Evolutionary conservation across 2,113 vertebrate species (phyloP), one percentile per base, ranked within the genome.

Genomic region (Pachypanchax playfairii): DNA sequence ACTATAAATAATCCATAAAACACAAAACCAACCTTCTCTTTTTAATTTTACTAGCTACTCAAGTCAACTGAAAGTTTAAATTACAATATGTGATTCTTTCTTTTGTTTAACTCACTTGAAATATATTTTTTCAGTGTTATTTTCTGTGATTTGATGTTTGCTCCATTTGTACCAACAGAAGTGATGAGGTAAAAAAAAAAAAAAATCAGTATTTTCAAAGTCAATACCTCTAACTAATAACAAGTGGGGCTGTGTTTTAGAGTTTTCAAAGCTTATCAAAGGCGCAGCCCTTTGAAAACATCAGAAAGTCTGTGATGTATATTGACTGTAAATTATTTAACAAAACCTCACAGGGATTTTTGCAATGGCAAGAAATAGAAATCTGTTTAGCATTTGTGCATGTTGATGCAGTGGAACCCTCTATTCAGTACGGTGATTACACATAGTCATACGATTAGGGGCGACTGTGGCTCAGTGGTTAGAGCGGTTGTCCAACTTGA

Each of bases 1-100:
- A 36, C 22, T n/a, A 59, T 25, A 48, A 52, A 43, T 50, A 70
- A 70, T 79, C 60, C 8, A 71, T 74, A 70, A 70, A 70, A 59
- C 43, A 56, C 28, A 64, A 36, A 68, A 66, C 7, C n/a, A n/a
- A n/a, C n/a, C n/a, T n/a, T n/a, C 17, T 1, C 31, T 5, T 26
- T 24, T 33, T 25, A 41, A 15, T 42, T 59, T 51, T 36, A 67
- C 46, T 52, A 25, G 41, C 13, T n/a, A 65, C 33, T 48, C 54
- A 29, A 17, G 28, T 71, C 31, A 6, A 17, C 58, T n/a, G 6
- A 31, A 50, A 33, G 36, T 66, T 44, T 65, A 78, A 50, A 73
- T 65, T 42, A 48, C 0, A 3, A 3, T 31, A 13, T 15, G 28
- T 9, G 5, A 44, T 9, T 39, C 4, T 41, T 5, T 47, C 17